A percentile compares a stretch with the other conserved stretches of the same genome.
These are phyloP conservation scores for Macaria notata DNA, from an alignment of 2,888 invertebrate species.

Conservation along the genomic window DNA sequence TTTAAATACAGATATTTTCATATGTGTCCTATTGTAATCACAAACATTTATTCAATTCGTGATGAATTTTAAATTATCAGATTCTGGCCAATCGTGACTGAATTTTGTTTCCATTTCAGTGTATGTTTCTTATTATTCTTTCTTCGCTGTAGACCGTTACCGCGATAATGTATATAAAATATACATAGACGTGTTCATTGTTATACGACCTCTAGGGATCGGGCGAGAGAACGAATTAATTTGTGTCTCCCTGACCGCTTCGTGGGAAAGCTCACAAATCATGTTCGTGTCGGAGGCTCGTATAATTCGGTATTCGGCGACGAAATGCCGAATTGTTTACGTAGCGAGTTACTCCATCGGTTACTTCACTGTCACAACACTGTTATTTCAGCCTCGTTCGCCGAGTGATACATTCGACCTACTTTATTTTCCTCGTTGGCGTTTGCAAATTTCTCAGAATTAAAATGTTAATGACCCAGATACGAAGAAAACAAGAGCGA, in stretches of 20 bases:
- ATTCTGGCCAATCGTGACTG: too few species aligned
- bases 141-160: too few species aligned
- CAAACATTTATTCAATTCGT: background rate
- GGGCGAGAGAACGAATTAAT: conserved; percentile 7
- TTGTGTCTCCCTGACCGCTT: conserved; percentile 3
- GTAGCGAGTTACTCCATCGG: conserved; percentile 37
- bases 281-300: conserved; percentile 14
- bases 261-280: conserved; percentile 17
- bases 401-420: conserved; percentile 53
- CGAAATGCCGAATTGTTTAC: conserved; percentile 29
- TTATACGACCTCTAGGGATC: background rate
- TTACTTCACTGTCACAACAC: conserved; percentile 47
- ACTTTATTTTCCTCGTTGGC: conserved; percentile 70
- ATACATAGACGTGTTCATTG: background rate
- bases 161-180: too few species aligned
- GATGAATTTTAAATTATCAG: too few species aligned
- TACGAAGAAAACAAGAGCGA: conserved; percentile 34
- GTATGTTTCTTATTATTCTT: too few species aligned
- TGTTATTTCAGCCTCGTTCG: conserved; percentile 59
- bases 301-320: conserved; percentile 26
- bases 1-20: conserved; percentile 26
- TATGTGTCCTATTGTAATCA: conserved; percentile 14
- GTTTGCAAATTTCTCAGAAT: conserved; percentile 59
- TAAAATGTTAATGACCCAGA: conserved; percentile 74
- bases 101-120: too few species aligned